phyloP scores from a whole-genome alignment of 2,113 vertebrate genomes.

The Microcebus griseorufus region DNA sequence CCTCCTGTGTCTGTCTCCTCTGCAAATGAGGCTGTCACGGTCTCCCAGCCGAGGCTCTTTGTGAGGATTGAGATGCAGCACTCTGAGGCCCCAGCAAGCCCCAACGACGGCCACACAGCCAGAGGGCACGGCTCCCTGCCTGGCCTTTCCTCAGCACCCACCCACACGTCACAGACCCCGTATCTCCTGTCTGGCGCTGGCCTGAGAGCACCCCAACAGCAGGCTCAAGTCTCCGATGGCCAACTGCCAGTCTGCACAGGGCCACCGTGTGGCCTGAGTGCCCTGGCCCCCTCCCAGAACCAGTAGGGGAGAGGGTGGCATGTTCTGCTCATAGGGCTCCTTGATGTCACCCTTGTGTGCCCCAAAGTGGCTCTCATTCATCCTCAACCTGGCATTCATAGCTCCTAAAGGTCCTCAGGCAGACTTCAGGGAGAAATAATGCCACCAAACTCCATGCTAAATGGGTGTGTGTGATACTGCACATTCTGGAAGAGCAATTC shows the following conservation, averaged over 20 bases:
- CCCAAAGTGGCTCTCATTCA: background rate
- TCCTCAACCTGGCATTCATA: background rate
- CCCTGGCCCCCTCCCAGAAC: background rate
- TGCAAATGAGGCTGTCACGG: rapidly evolving
- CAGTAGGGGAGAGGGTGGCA: rapidly evolving
- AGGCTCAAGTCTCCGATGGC: background rate
- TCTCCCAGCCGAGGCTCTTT: background rate
- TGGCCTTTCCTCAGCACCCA: background rate
- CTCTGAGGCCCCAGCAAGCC: background rate
- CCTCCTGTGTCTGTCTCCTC: background rate
- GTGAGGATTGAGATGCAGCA: background rate
- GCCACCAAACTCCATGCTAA: background rate
- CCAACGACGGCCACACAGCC: rapidly evolving
- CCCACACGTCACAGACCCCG: rapidly evolving
- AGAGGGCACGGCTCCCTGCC: background rate
- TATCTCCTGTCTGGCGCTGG: background rate
- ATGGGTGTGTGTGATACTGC: background rate
- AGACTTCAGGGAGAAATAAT: background rate
- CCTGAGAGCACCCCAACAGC: background rate
- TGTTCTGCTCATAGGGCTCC: background rate
- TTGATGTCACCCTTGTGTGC: background rate
- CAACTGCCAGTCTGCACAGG: background rate
- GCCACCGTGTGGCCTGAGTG: background rate
- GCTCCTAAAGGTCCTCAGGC: background rate
- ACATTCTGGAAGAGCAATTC: background rate